phyloP scores from a whole-genome alignment of 2,888 invertebrate genomes.

The Aphidoletes aphidimyza region DNA sequence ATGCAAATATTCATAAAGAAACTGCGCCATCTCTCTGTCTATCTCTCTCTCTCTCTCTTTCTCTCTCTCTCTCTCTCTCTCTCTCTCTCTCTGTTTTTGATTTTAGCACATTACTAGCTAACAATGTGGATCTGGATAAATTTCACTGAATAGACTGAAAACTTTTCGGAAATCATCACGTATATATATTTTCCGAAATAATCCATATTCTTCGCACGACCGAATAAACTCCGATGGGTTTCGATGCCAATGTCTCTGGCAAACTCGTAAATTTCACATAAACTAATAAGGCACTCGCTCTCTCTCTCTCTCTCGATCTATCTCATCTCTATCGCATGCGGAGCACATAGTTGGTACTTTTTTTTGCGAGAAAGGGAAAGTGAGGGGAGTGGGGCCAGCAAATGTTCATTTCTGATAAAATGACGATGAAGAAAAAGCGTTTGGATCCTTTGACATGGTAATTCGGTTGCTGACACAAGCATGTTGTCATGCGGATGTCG shows the following conservation, averaged over 20 bases:
- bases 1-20: conserved; percentile 48
- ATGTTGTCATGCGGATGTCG: neutral
- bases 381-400: too few species aligned
- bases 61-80: too few species aligned
- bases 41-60: too few species aligned
- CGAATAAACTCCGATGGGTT: conserved; percentile 18
- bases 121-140: neutral
- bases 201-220: conserved; percentile 38
- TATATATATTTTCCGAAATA: neutral
- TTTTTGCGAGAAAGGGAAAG: too few species aligned
- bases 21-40: too few species aligned
- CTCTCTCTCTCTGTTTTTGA: too few species aligned
- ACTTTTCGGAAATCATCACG: conserved; percentile 3
- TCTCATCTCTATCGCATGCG: neutral
- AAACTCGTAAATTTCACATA: conserved; percentile 40
- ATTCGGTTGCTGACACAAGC: conserved; percentile 22
- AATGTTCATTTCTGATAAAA: too few species aligned
- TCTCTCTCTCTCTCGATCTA: neutral
- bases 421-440: neutral
- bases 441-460: conserved; percentile 5
- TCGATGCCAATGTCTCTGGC: conserved; percentile 31
- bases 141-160: neutral
- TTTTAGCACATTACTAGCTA: neutral
- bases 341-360: conserved; percentile 21
- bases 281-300: neutral